A percentile compares a stretch with the other conserved stretches of the same genome.
These are phyloP conservation scores for Hypomecis punctinalis DNA, from an alignment of 2,888 invertebrate species.

Conservation along the genomic window DNA sequence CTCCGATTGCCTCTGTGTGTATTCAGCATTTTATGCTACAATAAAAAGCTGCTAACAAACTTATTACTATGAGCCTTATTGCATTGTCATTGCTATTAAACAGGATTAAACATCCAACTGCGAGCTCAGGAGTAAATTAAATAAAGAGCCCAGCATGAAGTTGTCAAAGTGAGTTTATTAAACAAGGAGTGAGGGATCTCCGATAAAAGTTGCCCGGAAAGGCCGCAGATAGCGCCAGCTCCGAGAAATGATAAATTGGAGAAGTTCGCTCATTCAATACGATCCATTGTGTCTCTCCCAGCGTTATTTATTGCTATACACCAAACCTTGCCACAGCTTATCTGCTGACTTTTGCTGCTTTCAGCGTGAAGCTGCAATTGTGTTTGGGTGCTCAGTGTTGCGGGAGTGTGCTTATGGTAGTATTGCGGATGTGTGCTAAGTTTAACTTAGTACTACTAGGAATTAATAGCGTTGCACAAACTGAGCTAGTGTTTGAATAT, in stretches of 20 bases:
- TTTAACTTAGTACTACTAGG: no score
- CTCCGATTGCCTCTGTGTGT: no score
- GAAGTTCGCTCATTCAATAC: conserved; percentile 71
- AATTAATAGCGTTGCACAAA: no score
- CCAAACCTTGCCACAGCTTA: conserved; percentile 23
- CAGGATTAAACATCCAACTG: neutral
- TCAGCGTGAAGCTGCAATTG: conserved; percentile 21
- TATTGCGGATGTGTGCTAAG: no score
- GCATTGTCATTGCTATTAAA: neutral
- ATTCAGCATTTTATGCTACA: no score
- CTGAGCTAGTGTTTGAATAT: no score
- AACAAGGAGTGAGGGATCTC: conserved; percentile 61
- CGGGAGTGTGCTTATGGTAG: no score
- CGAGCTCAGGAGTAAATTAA: conserved; percentile 45
- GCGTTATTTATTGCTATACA: conserved; percentile 43
- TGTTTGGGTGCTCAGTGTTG: conserved; percentile 3
- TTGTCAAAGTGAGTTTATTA: conserved; percentile 61
- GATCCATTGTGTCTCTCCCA: conserved; percentile 61
- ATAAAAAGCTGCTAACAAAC: no score
- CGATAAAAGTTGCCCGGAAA: conserved; percentile 70
- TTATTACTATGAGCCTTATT: no score
- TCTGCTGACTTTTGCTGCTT: conserved; percentile 25
- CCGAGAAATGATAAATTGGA: conserved; percentile 75
- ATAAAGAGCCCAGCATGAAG: conserved; percentile 43
- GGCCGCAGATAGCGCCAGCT: conserved; percentile 59